These are phyloP conservation scores for Narcine bancroftii DNA, from an alignment of 2,113 vertebrate species.

Conservation along the genomic window DNA sequence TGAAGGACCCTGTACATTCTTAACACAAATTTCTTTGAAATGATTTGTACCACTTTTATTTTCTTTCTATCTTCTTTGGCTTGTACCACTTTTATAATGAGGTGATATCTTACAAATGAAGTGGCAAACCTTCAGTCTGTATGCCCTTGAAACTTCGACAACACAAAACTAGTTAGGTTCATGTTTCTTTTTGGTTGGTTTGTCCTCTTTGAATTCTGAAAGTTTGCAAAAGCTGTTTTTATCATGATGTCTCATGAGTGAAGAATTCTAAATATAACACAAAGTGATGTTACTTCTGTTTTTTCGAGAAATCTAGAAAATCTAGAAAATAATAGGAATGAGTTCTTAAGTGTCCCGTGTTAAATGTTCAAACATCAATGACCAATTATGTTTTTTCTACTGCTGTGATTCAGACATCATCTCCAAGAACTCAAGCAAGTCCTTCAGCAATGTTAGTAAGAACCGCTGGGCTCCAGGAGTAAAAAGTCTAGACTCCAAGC, in stretches of 20 bases:
- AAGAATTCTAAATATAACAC: background rate
- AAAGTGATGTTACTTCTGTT: background rate
- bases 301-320: background rate
- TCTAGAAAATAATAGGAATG: background rate
- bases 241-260: background rate
- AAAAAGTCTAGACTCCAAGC: background rate
- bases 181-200: background rate
- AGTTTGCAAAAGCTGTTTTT: background rate
- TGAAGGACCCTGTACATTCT: background rate
- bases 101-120: background rate
- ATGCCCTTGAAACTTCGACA: background rate
- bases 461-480: background rate
- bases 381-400: background rate
- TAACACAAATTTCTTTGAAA: background rate
- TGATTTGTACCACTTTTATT: background rate
- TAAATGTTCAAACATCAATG: background rate
- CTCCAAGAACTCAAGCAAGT: background rate
- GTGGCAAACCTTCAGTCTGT: background rate
- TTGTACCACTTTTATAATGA: background rate
- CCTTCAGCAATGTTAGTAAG: background rate
- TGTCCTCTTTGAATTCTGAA: background rate
- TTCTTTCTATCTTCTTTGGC: no score
- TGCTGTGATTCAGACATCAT: background rate
- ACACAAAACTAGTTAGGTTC: background rate
- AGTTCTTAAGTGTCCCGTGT: background rate